phyloP scores from a whole-genome alignment of 1,140 invertebrate species.

The Sycophaga agraensis region DNA sequence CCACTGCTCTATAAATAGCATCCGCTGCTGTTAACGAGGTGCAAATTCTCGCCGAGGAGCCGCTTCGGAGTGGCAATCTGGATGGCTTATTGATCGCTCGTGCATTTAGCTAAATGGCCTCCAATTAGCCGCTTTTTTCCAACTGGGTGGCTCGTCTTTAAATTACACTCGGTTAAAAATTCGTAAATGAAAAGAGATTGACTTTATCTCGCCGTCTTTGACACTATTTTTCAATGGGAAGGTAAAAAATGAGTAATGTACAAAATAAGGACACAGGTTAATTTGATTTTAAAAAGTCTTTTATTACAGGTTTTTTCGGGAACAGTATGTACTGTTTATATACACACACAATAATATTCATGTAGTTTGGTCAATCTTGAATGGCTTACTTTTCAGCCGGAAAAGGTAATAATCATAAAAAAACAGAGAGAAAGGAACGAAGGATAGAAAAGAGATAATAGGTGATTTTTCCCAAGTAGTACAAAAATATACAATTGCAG shows the following conservation, averaged over 20 bases:
- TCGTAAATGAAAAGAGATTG: too few relatives aligned
- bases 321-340: slow-evolving; percentile 46
- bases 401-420: slow-evolving; percentile 21
- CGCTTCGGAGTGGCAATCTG: too few relatives aligned
- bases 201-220: too few relatives aligned
- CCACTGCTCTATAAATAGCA: too few relatives aligned
- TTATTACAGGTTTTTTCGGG: slow-evolving; percentile 43
- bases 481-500: neutral
- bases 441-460: slow-evolving; percentile 7
- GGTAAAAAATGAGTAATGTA: neutral
- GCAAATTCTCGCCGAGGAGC: too few relatives aligned
- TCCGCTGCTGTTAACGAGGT: too few relatives aligned
- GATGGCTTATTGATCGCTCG: too few relatives aligned
- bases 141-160: too few relatives aligned
- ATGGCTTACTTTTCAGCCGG: neutral
- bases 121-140: too few relatives aligned
- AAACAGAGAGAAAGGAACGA: slow-evolving; percentile 15
- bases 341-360: slow-evolving; percentile 42
- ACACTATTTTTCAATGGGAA: neutral
- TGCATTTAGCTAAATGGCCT: too few relatives aligned
- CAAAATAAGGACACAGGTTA: slow-evolving; percentile 18
- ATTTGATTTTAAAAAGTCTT: slow-evolving; percentile 40
- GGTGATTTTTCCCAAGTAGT: neutral
- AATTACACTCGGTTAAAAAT: too few relatives aligned
- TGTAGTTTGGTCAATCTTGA: slow-evolving; percentile 33